Conservation (phyloP, 2,113 vertebrate genomes). For the Malurus elegans region DNA sequence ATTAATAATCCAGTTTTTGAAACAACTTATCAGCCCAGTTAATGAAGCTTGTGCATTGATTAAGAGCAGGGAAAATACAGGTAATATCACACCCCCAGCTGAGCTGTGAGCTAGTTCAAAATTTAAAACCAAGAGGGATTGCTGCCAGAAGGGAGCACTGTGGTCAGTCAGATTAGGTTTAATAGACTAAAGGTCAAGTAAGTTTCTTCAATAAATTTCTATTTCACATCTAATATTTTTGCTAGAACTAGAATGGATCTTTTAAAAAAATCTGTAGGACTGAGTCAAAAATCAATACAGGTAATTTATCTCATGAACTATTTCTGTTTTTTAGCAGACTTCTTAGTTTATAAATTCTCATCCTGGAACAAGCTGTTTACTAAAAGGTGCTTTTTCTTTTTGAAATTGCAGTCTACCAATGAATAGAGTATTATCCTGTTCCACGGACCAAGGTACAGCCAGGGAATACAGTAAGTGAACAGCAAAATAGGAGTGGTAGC, state of each 20-base stretch:
- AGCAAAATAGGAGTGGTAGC: neutral
- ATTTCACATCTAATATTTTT: neutral
- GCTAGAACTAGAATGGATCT: neutral
- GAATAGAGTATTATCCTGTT: neutral
- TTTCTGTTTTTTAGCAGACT: neutral
- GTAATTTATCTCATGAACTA: neutral
- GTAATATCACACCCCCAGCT: neutral
- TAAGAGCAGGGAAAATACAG: neutral
- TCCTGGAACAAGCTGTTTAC: neutral
- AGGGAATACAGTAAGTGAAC: neutral
- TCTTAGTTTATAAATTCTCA: neutral
- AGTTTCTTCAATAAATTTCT: neutral
- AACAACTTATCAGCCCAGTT: neutral
- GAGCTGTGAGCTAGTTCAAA: neutral
- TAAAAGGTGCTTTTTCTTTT: neutral
- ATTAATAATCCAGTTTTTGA: neutral
- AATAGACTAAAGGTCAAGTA: accelerated
- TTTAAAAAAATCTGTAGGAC: neutral
- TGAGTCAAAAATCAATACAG: neutral
- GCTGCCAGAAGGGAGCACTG: neutral
- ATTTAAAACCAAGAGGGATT: neutral
- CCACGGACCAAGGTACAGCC: neutral
- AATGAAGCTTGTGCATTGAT: neutral
- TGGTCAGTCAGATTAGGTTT: neutral
- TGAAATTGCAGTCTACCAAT: neutral